Conservation (phyloP, 1,140 invertebrate species). For the Cydia amplana region DNA sequence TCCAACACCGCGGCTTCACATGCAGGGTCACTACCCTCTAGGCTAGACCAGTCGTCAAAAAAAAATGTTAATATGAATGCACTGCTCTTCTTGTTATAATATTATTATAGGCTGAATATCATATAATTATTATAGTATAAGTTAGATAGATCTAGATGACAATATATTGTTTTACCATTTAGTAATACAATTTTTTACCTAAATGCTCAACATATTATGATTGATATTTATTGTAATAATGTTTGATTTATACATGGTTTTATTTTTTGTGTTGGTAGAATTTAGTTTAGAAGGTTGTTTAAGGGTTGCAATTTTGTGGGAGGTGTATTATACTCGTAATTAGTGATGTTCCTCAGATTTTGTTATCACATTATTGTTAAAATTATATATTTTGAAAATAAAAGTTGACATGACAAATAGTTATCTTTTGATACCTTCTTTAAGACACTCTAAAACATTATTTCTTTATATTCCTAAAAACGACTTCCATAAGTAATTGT, state of each 20-base stretch:
- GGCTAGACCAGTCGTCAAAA: too few species aligned
- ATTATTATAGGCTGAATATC: background rate
- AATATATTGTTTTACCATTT: conserved; percentile 31
- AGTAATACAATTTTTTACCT: conserved; percentile 27
- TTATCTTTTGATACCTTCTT: background rate
- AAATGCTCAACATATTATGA: conserved; percentile 25
- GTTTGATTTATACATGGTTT: background rate
- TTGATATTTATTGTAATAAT: background rate
- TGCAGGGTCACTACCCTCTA: too few species aligned
- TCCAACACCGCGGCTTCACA: too few species aligned
- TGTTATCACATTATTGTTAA: conserved; percentile 26
- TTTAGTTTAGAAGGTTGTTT: conserved; percentile 26
- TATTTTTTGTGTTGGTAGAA: conserved; percentile 23
- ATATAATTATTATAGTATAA: conserved; percentile 24
- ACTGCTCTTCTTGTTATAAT: conserved; percentile 3
- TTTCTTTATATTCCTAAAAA: too few species aligned
- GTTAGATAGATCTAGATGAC: conserved; percentile 27
- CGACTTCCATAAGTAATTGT: too few species aligned
- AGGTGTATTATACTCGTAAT: background rate
- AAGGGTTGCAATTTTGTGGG: conserved; percentile 7
- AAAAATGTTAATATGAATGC: background rate
- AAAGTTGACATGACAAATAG: conserved; percentile 26
- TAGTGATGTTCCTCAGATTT: conserved; percentile 22
- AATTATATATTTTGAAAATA: conserved; percentile 37
- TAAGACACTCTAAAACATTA: too few species aligned